phyloP scores from a whole-genome alignment of 2,113 vertebrate genomes.

The Parus major region DNA sequence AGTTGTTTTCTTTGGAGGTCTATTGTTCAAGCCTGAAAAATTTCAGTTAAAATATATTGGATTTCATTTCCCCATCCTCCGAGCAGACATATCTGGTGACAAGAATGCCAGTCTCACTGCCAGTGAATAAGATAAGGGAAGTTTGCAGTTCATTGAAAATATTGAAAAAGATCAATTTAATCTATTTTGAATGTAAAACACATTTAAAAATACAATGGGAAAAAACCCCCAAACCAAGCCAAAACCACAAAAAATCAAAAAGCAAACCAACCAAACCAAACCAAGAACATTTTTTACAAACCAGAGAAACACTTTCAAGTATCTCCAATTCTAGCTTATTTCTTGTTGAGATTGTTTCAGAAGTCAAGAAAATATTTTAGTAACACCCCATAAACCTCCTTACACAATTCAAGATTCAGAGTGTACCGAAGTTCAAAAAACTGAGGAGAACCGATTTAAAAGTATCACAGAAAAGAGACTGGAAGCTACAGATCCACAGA shows the following conservation, averaged over 20 bases:
- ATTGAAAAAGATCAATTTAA: background rate
- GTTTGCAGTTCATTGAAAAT: background rate
- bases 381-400: background rate
- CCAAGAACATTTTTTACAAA: background rate
- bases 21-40: background rate
- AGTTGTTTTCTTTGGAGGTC: background rate
- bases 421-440: background rate
- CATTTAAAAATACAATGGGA: background rate
- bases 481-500: background rate
- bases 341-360: background rate
- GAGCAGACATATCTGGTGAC: background rate
- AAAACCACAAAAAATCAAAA: background rate
- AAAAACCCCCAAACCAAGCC: background rate
- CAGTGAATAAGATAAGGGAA: background rate
- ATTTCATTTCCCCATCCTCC: background rate
- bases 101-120: background rate
- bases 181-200: background rate
- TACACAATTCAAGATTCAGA: background rate
- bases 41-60: background rate
- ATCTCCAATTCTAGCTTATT: background rate
- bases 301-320: background rate
- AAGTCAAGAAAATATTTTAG: background rate
- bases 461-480: background rate
- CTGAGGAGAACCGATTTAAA: background rate
- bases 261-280: background rate